phyloP scores from a whole-genome alignment of 2,113 vertebrate species.

The Dasyurus viverrinus region DNA sequence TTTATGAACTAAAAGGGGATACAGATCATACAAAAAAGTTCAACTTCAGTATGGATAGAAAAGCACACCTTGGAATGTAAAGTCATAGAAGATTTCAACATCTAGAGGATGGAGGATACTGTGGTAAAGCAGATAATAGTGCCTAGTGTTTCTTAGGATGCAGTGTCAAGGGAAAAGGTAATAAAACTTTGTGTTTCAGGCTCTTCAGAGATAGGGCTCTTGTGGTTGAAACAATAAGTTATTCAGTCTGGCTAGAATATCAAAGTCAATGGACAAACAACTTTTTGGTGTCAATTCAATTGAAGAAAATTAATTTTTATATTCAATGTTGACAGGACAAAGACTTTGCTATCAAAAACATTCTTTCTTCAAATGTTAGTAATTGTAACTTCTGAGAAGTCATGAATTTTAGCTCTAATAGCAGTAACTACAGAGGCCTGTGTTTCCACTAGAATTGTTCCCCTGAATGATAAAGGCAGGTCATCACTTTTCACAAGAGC shows the following conservation, averaged over 20 bases:
- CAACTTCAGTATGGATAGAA: not conserved
- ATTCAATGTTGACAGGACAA: not conserved
- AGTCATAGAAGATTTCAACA: not conserved
- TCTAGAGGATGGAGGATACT: not conserved
- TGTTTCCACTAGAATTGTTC: not conserved
- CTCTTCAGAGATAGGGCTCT: not conserved
- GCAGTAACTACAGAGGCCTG: not conserved
- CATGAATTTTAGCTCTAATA: not conserved
- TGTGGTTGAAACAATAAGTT: not conserved
- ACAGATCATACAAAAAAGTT: not conserved
- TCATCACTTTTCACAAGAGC: not conserved
- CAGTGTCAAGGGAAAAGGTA: not conserved
- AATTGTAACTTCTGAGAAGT: not conserved
- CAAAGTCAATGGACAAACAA: not conserved
- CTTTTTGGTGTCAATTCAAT: not conserved
- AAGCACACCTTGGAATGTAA: not conserved
- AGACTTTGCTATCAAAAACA: not conserved
- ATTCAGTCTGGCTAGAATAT: not conserved
- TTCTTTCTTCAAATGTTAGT: not conserved
- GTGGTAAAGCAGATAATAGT: not conserved
- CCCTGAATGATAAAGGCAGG: not conserved
- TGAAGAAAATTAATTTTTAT: not conserved
- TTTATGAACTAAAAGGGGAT: not conserved
- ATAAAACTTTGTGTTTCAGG: not conserved
- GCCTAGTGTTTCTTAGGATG: not conserved